Conservation (phyloP, 2,888 invertebrate species). For the Drosophila borealis region DNA sequence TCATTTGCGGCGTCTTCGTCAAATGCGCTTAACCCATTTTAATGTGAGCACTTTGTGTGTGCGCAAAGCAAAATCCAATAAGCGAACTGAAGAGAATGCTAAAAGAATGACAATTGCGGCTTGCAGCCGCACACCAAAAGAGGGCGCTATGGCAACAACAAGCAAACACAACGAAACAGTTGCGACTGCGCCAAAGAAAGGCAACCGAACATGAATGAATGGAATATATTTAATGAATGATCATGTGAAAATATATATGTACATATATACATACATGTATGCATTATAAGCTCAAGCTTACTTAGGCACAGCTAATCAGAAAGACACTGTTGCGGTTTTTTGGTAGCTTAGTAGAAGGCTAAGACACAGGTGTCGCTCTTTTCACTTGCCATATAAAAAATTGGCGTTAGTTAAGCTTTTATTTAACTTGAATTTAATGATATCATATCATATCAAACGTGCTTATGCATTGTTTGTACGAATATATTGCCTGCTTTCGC, state of each 20-base stretch:
- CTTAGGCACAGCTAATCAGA: not conserved
- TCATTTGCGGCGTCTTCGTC: conserved; percentile 37
- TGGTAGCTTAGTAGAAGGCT: no score
- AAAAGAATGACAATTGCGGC: conserved; percentile 48
- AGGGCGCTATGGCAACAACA: conserved; percentile 32
- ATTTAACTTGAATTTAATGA: no score
- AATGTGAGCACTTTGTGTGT: conserved; percentile 39
- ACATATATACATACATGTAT: no score
- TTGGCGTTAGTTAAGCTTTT: no score
- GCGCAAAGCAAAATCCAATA: conserved; percentile 57
- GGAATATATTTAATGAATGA: not conserved
- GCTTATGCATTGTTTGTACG: no score
- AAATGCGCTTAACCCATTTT: conserved; percentile 64
- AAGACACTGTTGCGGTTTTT: no score
- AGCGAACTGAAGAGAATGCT: conserved; percentile 32
- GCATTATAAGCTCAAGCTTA: not conserved
- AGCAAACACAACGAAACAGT: conserved; percentile 14
- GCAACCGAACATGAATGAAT: conserved; percentile 19
- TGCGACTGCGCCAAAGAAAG: conserved; percentile 49
- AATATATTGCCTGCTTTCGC: no score
- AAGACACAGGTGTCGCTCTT: no score
- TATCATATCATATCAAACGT: no score
- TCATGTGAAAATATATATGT: no score
- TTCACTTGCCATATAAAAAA: no score
- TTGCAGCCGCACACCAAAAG: conserved; percentile 18